Percentiles rank a stretch among this genome's conserved stretches.
phyloP scores from a whole-genome alignment of 2,797 vertebrate species.

The Anguilla marmorata region DNA sequence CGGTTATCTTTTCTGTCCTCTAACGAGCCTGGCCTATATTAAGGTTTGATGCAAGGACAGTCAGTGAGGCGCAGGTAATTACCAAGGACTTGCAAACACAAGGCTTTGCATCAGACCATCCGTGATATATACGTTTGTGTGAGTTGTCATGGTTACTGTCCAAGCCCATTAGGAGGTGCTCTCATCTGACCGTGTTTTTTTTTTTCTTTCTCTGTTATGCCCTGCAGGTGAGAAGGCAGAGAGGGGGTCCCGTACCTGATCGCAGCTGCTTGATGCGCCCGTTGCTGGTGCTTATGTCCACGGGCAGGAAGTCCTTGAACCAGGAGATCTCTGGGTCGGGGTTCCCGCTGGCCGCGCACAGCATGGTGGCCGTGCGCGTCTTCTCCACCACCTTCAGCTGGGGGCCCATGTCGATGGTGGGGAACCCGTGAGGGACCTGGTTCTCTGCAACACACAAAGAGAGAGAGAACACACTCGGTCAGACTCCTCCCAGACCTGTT shows the following conservation, averaged over 20 bases:
- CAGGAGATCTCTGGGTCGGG: constrained; percentile 96
- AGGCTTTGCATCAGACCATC: background rate
- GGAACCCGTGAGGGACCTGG: constrained; percentile 91
- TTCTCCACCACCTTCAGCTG: constrained; percentile 97
- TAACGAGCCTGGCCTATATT: background rate
- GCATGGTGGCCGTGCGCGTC: constrained; percentile 93
- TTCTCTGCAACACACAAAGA: constrained; percentile 74
- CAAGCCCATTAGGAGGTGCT: background rate
- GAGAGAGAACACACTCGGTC: background rate
- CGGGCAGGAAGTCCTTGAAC: constrained; percentile 97
- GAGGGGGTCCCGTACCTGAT: constrained; percentile 78
- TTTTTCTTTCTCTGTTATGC: background rate
- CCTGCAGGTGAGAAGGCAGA: background rate
- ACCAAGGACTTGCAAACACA: background rate
- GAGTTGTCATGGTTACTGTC: constrained; percentile 11
- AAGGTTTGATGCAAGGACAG: background rate
- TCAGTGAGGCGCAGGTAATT: background rate
- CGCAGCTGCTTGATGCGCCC: constrained; percentile 95
- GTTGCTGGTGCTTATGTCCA: constrained; percentile 86
- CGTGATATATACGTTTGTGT: background rate
- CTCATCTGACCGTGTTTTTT: background rate
- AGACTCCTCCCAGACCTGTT: background rate
- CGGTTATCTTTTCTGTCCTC: background rate
- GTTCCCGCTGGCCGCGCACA: constrained; percentile 93
- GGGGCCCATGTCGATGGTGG: constrained; percentile 95